Base-by-base conservation (phyloP, 2,113 vertebrate genomes). In the Anhinga anhinga region DNA sequence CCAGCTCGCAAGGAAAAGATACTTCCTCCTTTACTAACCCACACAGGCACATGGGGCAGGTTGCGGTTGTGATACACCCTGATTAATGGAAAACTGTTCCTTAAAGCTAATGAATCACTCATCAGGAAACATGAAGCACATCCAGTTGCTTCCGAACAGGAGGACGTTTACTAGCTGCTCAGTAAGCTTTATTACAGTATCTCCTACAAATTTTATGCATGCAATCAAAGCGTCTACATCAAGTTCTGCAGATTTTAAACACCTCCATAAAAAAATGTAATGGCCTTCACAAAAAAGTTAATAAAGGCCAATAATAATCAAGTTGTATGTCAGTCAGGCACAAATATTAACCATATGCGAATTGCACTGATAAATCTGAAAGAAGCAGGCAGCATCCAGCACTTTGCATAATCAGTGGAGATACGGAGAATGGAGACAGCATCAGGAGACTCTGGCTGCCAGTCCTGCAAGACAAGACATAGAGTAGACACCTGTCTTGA, bases 221-320 rank as follows among this genome's bases (percentile, higher is more conserved):
- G 88, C 52, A 95, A 82, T 94, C 83, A 97, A 94, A 92, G 42
- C 3, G 2, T 34, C 27, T 45, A 20, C 49, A 89, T 77, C 50
- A 56, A 78, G 52, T 93, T 92, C 88, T 92, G 92, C 80, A 86
- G 58, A 71, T 93, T 96, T 96, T 87, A 92, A 96, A 93, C 82
- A 91, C 55, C 69, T 86, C 56, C 85, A 96, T 84, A 89, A 96
- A 97, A 52, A 70, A 96, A 80, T 91, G 25, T 79, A 96, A 79
- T 63, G 69, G 81, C 80, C 61, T 38, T 76, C 87, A 87, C 61
- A 76, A 45, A 76, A 76, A 77, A 45, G 40, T 55, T 93, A 96
- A 90, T 82, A 96, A 97, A 96, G 20, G 61, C 73, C 73, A 90
- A 88, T 81, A 96, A 91, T 81, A 82, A 81, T 49, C 69, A 84